These are phyloP conservation scores for Tipula helvola DNA, from an alignment of 2,888 invertebrate species.

Conservation along the genomic window DNA sequence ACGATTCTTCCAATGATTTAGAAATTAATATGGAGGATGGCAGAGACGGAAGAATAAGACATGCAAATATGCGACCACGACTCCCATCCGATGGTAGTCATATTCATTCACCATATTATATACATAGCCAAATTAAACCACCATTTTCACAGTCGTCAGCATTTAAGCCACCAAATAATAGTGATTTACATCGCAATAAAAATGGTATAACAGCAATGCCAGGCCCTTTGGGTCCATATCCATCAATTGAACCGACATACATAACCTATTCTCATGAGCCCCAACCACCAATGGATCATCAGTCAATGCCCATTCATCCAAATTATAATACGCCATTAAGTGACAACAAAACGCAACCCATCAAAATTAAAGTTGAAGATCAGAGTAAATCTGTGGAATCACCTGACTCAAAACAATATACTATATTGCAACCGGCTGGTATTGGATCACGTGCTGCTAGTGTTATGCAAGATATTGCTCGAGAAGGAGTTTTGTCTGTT, in stretches of 20 bases:
- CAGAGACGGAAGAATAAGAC: slow-evolving; percentile 36
- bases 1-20: slow-evolving; percentile 64
- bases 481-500: slow-evolving; percentile 51
- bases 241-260: slow-evolving; percentile 57
- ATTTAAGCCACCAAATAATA: slow-evolving; percentile 61
- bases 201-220: slow-evolving; percentile 36
- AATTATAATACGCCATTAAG: slow-evolving; percentile 12
- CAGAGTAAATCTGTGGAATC: slow-evolving; percentile 24
- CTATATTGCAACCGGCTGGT: slow-evolving; percentile 73
- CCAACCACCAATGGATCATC: slow-evolving; percentile 12
- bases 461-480: slow-evolving; percentile 63
- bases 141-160: slow-evolving; percentile 68
- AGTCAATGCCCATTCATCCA: slow-evolving; percentile 12
- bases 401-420: slow-evolving; percentile 63
- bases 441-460: slow-evolving; percentile 69
- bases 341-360: neutral
- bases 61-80: neutral
- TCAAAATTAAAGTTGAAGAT: slow-evolving; percentile 8
- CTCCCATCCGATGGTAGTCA: neutral
- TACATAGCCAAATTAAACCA: slow-evolving; percentile 26
- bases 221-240: slow-evolving; percentile 44
- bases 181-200: slow-evolving; percentile 31
- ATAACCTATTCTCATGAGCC: slow-evolving; percentile 51
- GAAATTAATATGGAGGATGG: slow-evolving; percentile 70
- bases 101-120: neutral